Base-by-base conservation (phyloP, 92 coral and sea anemone genomes). In the Zoanthus solanderi region DNA sequence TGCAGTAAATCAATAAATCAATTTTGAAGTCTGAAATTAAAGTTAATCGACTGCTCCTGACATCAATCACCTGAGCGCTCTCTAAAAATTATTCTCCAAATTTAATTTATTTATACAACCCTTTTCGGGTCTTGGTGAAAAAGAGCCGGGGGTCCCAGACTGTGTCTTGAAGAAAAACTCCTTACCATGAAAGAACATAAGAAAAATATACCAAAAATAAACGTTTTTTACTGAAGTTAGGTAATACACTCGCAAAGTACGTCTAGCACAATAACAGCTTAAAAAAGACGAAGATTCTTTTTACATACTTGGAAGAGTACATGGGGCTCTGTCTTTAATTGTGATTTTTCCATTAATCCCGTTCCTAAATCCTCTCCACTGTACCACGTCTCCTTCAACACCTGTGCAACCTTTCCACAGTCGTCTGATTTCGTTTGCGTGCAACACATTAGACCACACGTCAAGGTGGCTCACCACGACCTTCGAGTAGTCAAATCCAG, bases 331-430 rank as follows among this genome's bases (percentile, higher is more conserved):
- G 52, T 58, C 52, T 28, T 54, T 29, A 58, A 16, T 78, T 32
- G 3, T 32, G 7, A 78, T 11, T 5, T 48, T 6, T 6, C 83
- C 83, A 78, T 8, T 57, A 28, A 78, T 31, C 16, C 71, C 71
- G 57, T 57, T 57, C 69, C 69, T 32, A 46, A 78, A 78, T 12
- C 71, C 71, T 56, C 83, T 54, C 83, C 83, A 78, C 71, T 57
- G 68, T 67, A 57, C 83, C 29, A 47, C 34, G 14, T 78, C 83
- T 11, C 83, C 83, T 78, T 78, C 83, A 6, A 8, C 54, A 6
- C 56, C n/a, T 28, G 48, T 60, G 52, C 83, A 78, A 2, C 83
- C 83, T 60, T 78, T 78, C 45, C 32, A 56, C 50, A 78, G 3
- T 9, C 48, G 47, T 34, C 34, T 9, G 1, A 78, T 12, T 32